phyloP scores from a whole-genome alignment of 2,888 invertebrate genomes.

The Stenchaetothrips biformis region DNA sequence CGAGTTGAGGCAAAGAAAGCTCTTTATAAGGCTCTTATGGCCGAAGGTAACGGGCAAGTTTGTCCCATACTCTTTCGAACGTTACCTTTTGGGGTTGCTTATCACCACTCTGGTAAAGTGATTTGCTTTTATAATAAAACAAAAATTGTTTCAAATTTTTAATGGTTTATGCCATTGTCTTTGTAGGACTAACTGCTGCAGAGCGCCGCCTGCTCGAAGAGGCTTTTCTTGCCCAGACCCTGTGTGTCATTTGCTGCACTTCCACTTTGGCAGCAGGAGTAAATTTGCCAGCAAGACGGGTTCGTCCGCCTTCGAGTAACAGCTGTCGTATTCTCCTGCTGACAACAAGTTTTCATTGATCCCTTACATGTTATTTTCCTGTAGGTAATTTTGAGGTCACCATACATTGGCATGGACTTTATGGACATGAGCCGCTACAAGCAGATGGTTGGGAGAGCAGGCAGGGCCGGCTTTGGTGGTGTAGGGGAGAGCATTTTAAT shows the following conservation, averaged over 20 bases:
- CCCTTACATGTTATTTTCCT: conserved; percentile 27
- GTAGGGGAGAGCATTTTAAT: conserved; percentile 83
- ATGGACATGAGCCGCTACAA: conserved; percentile 76
- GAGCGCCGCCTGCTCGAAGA: conserved; percentile 82
- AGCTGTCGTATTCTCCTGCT: not conserved
- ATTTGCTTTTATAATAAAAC: conserved; percentile 25
- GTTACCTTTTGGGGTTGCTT: conserved; percentile 78
- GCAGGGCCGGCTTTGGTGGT: conserved; percentile 79
- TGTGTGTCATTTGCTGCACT: conserved; percentile 88
- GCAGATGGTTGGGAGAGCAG: conserved; percentile 95
- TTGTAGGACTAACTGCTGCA: conserved; percentile 69
- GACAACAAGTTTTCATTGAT: conserved; percentile 23
- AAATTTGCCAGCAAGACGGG: conserved; percentile 88
- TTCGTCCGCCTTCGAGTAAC: conserved; percentile 40
- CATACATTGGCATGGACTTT: conserved; percentile 70
- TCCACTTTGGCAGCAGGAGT: conserved; percentile 97
- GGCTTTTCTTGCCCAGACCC: conserved; percentile 72
- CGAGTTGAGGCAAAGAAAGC: conserved; percentile 56
- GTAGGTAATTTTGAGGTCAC: conserved; percentile 73
- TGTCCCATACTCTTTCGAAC: conserved; percentile 63
- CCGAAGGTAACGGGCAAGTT: conserved; percentile 61
- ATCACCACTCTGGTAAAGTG: conserved; percentile 73
- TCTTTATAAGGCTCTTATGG: conserved; percentile 57
- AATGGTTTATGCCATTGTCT: conserved; percentile 10
- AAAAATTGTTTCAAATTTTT: conserved; percentile 30